Percentiles rank a stretch among this genome's conserved stretches.
Conservation (phyloP, 2,888 invertebrate genomes). For the Drosophila tripunctata region DNA sequence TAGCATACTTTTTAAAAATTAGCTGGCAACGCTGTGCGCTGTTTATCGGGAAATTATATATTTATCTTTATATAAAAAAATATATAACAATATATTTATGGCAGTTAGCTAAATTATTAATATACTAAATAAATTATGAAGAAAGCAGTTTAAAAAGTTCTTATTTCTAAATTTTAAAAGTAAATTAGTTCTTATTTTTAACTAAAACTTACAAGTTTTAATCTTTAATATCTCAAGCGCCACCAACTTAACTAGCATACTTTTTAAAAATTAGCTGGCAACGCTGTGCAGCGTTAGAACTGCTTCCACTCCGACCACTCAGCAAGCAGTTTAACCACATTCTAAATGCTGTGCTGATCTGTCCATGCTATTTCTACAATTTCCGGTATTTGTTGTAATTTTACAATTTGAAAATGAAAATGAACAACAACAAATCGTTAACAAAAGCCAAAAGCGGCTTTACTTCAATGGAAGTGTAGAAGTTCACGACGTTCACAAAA, state of each 20-base stretch:
- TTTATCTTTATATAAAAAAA: too few species aligned
- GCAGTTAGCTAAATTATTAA: too few species aligned
- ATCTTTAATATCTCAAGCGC: background rate
- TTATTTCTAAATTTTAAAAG: too few species aligned
- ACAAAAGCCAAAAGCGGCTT: conserved; percentile 43
- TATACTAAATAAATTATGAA: too few species aligned
- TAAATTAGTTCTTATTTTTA: too few species aligned
- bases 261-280: background rate
- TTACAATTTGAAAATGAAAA: conserved; percentile 36
- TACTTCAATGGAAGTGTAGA: conserved; percentile 8
- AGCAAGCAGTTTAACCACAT: background rate
- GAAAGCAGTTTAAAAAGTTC: too few species aligned
- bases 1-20: too few species aligned
- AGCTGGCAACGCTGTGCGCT: background rate
- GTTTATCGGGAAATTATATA: too few species aligned
- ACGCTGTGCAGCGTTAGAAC: background rate
- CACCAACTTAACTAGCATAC: background rate
- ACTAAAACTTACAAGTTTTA: background rate
- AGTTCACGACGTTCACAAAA: conserved; percentile 45
- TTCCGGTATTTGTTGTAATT: conserved; percentile 25
- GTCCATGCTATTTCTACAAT: background rate
- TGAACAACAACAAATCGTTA: conserved; percentile 8
- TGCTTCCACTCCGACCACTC: background rate
- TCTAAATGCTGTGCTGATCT: background rate
- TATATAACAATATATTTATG: too few species aligned